Conservation (phyloP, 2,888 invertebrate genomes). For the Drosophila kuntzei region DNA sequence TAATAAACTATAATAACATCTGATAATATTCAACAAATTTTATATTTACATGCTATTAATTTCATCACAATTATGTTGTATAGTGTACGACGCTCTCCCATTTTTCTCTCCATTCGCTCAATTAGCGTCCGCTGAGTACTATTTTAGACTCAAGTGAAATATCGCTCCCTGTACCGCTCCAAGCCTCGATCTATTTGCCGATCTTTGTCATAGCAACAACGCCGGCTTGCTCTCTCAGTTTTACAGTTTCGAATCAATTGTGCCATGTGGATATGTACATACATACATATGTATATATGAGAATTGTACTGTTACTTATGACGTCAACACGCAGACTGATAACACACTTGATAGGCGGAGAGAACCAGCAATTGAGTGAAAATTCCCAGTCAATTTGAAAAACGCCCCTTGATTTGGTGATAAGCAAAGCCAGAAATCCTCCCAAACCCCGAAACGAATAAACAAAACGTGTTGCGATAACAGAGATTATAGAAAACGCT, state of each 20-base stretch:
- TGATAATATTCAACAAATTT: background rate
- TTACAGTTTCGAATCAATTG: constrained; percentile 29
- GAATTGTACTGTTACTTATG: constrained; percentile 63
- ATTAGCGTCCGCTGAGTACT: constrained; percentile 10
- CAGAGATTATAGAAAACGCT: constrained; percentile 9
- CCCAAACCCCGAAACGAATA: constrained; percentile 11
- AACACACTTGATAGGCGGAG: constrained; percentile 32
- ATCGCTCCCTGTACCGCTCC: constrained; percentile 16
- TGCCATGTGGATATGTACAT: constrained; percentile 3
- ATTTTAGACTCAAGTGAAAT: constrained; percentile 8
- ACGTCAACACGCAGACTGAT: constrained; percentile 58
- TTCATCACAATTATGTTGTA: background rate
- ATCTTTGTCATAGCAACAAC: constrained; percentile 43
- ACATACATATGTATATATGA: constrained; percentile 27
- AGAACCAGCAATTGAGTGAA: constrained; percentile 27
- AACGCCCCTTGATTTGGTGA: constrained; percentile 42
- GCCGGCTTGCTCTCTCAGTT: constrained; percentile 24
- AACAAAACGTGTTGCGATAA: constrained; percentile 42
- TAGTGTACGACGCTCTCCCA: constrained; percentile 16
- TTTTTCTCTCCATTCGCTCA: constrained; percentile 21
- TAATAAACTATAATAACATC: background rate
- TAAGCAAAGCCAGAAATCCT: constrained; percentile 20
- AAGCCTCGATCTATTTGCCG: constrained; percentile 6
- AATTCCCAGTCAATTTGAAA: constrained; percentile 21
- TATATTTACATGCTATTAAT: background rate